Evolutionary conservation across 2,888 invertebrate genomes (phyloP).

Genomic region (Merodon equestris): DNA sequence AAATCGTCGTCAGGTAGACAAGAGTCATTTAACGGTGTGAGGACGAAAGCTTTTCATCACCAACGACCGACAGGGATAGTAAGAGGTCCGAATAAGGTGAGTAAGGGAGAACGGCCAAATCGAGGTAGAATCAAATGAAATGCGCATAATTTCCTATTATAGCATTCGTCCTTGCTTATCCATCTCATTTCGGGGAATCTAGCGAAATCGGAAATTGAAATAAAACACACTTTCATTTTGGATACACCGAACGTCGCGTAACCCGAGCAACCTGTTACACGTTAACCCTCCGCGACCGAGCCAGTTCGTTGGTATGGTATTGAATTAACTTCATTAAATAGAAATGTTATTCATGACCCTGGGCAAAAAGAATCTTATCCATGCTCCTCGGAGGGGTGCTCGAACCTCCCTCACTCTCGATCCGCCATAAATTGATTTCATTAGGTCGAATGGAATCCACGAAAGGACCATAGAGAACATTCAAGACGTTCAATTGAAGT

Average conservation of each 20-base stretch:
- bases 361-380: not conserved
- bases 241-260: not conserved
- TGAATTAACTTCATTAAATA: slow-evolving; percentile 47
- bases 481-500: not conserved
- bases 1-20: slow-evolving; percentile 13
- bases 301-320: not conserved
- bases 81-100: too few relatives aligned
- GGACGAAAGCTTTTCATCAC: slow-evolving; percentile 6
- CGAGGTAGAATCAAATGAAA: not conserved
- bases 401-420: not conserved
- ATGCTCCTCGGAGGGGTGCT: not conserved
- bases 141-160: slow-evolving; percentile 19
- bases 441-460: slow-evolving; percentile 20
- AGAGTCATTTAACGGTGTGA: not conserved
- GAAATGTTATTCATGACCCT: slow-evolving; percentile 35
- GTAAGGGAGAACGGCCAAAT: not conserved
- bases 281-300: slow-evolving; percentile 3
- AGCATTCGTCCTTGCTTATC: slow-evolving; percentile 8
- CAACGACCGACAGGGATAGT: not conserved
- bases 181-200: slow-evolving; percentile 8
- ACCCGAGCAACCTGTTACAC: slow-evolving; percentile 55
- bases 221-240: slow-evolving; percentile 22
- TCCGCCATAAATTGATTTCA: slow-evolving; percentile 30
- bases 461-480: not conserved
- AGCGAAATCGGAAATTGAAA: slow-evolving; percentile 20